phyloP scores from a whole-genome alignment of 2,113 vertebrate species.

The Donacobius atricapilla region DNA sequence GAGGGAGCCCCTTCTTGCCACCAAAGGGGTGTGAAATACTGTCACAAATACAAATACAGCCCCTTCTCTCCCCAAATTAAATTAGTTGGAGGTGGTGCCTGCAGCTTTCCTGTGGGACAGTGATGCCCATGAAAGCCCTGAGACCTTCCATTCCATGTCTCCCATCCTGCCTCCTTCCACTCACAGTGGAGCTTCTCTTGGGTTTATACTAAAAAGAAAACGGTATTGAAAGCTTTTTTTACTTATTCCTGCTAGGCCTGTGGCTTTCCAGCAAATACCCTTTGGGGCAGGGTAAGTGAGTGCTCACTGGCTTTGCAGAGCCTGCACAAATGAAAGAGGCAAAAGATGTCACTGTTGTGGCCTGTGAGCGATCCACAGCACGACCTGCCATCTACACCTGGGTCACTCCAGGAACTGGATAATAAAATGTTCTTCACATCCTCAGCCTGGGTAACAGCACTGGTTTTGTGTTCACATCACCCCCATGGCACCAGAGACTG shows the following conservation, averaged over 20 bases:
- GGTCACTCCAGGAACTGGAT: background rate
- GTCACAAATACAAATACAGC: background rate
- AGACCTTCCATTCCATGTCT: background rate
- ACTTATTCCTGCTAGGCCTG: background rate
- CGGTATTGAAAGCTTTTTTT: background rate
- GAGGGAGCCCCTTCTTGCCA: background rate
- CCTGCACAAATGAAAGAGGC: background rate
- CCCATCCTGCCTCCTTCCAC: background rate
- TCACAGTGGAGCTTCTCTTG: background rate
- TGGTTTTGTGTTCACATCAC: background rate
- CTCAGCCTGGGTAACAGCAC: background rate
- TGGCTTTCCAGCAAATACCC: background rate
- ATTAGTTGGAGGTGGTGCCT: background rate
- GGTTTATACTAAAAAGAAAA: background rate
- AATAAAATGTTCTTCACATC: background rate
- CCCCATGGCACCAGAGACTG: background rate
- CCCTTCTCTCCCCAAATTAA: background rate
- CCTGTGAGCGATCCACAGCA: background rate
- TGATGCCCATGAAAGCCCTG: accelerated
- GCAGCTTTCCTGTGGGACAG: background rate
- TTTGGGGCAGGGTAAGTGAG: background rate
- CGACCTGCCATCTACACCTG: background rate
- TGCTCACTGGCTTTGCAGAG: background rate
- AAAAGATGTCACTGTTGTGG: background rate
- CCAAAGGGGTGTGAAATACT: background rate